A percentile compares a stretch with the other conserved stretches of the same genome.
Evolutionary conservation across 2,113 vertebrate genomes (phyloP).

Genomic region (Austrofundulus limnaeus): DNA sequence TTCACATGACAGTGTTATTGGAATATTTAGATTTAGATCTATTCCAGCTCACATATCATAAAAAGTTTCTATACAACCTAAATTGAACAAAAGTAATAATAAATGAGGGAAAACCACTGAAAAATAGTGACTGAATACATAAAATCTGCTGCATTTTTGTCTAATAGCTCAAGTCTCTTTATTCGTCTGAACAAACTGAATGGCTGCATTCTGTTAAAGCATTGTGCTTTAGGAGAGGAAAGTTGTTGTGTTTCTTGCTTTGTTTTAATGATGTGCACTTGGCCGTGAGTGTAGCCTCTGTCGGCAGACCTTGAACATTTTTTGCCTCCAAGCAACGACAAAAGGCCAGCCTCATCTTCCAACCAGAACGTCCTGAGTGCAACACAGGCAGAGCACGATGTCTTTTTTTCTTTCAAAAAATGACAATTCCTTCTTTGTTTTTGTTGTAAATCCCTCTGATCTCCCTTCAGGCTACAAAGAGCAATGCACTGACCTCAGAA

Average conservation of each 20-base stretch:
- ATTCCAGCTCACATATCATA: neutral
- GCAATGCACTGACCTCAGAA: slow-evolving; percentile 18
- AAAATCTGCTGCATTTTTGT: too few relatives aligned
- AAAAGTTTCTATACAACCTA: neutral
- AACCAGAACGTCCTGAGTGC: slow-evolving; percentile 9
- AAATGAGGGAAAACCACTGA: neutral
- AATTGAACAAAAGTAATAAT: too few relatives aligned
- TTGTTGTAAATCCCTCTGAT: slow-evolving; percentile 23
- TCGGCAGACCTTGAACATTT: slow-evolving; percentile 9
- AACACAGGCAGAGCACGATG: slow-evolving; percentile 15
- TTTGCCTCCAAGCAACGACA: slow-evolving; percentile 27
- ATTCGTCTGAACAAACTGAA: neutral
- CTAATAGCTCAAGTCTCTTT: too few relatives aligned
- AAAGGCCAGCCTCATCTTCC: slow-evolving; percentile 19
- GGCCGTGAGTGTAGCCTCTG: neutral
- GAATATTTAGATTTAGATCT: neutral
- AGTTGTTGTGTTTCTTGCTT: neutral
- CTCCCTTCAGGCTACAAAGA: slow-evolving; percentile 23
- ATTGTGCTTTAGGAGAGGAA: neutral
- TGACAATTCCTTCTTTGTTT: slow-evolving; percentile 26
- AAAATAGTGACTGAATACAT: neutral
- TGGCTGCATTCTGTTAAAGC: neutral
- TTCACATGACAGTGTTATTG: neutral
- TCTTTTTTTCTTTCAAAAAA: slow-evolving; percentile 27
- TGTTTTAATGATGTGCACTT: slow-evolving; percentile 12